Base-by-base conservation (phyloP, 2,797 vertebrate genomes). In the Heliangelus exortis region DNA sequence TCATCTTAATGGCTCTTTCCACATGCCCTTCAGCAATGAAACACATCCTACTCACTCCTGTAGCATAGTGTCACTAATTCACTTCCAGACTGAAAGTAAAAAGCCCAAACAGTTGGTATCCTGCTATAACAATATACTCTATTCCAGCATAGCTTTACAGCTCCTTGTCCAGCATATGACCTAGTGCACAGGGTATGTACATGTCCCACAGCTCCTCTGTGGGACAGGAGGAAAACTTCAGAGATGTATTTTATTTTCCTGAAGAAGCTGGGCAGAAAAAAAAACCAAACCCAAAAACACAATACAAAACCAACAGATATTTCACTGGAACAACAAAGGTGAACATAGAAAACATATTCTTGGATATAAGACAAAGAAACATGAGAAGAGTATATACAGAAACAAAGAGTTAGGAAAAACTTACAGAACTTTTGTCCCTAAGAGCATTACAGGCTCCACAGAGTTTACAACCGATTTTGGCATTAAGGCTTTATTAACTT, bases 401-500 rank as follows among this genome's bases (percentile, higher is more conserved):
- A 79, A 85, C 43, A 94, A 75, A 89, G 31, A n/a, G 22, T 53
- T 41, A 72, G 10, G 61, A 39, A 89, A 91, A 81, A 5, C 14
- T 92, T 87, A n/a, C 54, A 78, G 43, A 58, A 9, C 7, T 87
- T 87, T 90, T 87, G 28, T 63, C 59, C 36, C 2, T 6, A 78
- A 73, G n/a, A 68, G 59, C 84, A 92, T 84, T 81, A 61, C 5
- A 92, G 41, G 58, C 71, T 91, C 97, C 63, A 59, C 55, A 87
- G 74, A 58, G 25, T 95, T 95, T 88, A 95, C 48, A 92, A 57
- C 72, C 77, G 41, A 12, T 54, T 50, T 84, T 36, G 94, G 19
- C 62, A 39, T 89, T 91, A 95, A 95, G 84, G 28, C 59, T 93
- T 95, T 88, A 90, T 85, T 95, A 92, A 94, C 53, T 93, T 89